phyloP scores from a whole-genome alignment of 2,888 invertebrate species.

The Chrysina gloriosa region DNA sequence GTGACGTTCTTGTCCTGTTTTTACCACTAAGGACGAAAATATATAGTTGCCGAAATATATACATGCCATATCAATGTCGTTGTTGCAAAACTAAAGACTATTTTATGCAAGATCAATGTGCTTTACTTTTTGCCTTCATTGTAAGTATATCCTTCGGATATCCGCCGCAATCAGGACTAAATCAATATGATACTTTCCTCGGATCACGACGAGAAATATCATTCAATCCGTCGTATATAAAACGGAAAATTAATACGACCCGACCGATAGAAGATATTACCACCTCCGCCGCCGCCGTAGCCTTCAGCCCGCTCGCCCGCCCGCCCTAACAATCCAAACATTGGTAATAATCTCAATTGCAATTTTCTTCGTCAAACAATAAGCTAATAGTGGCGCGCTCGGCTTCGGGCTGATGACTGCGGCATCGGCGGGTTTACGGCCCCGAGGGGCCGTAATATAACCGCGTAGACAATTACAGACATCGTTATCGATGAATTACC shows the following conservation, averaged over 20 bases:
- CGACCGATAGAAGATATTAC: constrained; percentile 4
- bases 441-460: constrained; percentile 30
- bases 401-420: constrained; percentile 14
- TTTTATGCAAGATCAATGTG: no score
- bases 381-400: constrained; percentile 55
- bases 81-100: no score
- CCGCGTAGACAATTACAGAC: constrained; percentile 59
- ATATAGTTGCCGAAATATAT: no score
- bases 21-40: no score
- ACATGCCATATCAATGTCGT: no score
- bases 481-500: constrained; percentile 61
- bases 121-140: no score
- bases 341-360: constrained; percentile 59
- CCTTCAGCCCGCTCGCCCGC: not conserved
- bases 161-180: no score
- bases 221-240: no score
- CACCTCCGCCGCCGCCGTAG: not conserved
- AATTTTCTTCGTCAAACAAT: constrained; percentile 64
- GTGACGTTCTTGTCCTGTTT: no score
- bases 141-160: no score
- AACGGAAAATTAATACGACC: constrained; percentile 37
- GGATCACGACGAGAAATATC: no score
- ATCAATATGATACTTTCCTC: no score
- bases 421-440: constrained; percentile 40
- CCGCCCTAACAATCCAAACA: constrained; percentile 54